Evolutionary conservation across 1,140 invertebrate species (phyloP).

Genomic region (Rhopalosiphum maidis): DNA sequence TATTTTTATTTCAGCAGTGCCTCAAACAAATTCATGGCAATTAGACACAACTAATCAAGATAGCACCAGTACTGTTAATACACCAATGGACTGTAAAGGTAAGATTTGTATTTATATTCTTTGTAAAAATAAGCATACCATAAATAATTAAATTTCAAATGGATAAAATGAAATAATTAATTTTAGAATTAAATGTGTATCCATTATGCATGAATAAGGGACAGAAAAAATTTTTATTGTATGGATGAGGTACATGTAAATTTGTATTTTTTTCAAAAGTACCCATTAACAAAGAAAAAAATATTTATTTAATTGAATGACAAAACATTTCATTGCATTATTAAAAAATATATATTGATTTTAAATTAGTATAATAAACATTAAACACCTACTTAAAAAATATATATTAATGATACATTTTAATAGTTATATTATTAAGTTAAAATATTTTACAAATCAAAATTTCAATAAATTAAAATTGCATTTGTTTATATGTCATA

Average conservation of each 20-base stretch:
- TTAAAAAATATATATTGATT: constrained; percentile 11
- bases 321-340: not conserved
- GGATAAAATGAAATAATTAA: constrained; percentile 32
- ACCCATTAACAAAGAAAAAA: not conserved
- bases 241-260: constrained; percentile 48
- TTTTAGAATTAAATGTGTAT: constrained; percentile 31
- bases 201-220: constrained; percentile 53
- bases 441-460: not conserved
- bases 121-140: constrained; percentile 32
- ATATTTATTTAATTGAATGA: not conserved
- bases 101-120: constrained; percentile 40
- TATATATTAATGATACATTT: not conserved
- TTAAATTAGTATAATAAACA: not conserved
- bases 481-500: not conserved
- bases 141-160: constrained; percentile 27
- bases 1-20: constrained; percentile 36
- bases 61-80: constrained; percentile 48
- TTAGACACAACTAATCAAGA: constrained; percentile 56
- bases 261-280: not conserved
- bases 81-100: constrained; percentile 56
- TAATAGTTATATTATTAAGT: constrained; percentile 35
- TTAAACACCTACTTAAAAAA: not conserved
- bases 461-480: not conserved
- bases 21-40: constrained; percentile 53
- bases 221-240: constrained; percentile 28